phyloP scores from a whole-genome alignment of 1,140 invertebrate species.

The Adoxophyes honmai region DNA sequence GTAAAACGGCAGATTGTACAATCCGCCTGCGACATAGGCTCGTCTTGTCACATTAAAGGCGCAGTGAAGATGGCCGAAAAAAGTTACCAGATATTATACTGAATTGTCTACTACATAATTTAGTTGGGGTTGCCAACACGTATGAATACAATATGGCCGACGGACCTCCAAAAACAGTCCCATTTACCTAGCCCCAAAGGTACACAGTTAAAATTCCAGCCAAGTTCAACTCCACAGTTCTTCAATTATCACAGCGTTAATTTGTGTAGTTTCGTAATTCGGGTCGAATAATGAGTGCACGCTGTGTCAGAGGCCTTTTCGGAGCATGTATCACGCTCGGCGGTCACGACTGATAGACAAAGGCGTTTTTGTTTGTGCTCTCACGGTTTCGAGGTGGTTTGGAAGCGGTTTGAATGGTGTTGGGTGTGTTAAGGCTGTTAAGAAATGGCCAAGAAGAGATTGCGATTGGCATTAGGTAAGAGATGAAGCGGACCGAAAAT shows the following conservation, averaged over 20 bases:
- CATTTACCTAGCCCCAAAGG: not conserved
- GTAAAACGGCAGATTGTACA: no score
- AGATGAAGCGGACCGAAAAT: no score
- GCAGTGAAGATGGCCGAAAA: no score
- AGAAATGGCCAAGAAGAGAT: no score
- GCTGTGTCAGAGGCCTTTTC: slow-evolving; percentile 12
- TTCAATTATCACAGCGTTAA: slow-evolving; percentile 4
- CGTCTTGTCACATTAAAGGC: no score
- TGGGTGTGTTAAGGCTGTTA: not conserved
- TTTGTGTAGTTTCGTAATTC: slow-evolving; percentile 10
- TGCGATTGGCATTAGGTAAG: no score
- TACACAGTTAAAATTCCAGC: not conserved
- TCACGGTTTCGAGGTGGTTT: not conserved
- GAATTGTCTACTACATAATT: no score
- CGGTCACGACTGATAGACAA: slow-evolving; percentile 10
- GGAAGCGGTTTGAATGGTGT: not conserved
- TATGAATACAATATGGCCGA: no score
- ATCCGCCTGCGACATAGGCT: no score
- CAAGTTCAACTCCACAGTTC: not conserved
- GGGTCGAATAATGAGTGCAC: slow-evolving; percentile 8
- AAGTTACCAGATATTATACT: no score
- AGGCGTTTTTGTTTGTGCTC: slow-evolving; percentile 3
- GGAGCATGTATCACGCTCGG: slow-evolving; percentile 7
- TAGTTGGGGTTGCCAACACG: no score
- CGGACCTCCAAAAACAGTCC: not conserved